Evolutionary conservation across 2,797 vertebrate species (phyloP).

Genomic region (Neopelma chrysocephalum): DNA sequence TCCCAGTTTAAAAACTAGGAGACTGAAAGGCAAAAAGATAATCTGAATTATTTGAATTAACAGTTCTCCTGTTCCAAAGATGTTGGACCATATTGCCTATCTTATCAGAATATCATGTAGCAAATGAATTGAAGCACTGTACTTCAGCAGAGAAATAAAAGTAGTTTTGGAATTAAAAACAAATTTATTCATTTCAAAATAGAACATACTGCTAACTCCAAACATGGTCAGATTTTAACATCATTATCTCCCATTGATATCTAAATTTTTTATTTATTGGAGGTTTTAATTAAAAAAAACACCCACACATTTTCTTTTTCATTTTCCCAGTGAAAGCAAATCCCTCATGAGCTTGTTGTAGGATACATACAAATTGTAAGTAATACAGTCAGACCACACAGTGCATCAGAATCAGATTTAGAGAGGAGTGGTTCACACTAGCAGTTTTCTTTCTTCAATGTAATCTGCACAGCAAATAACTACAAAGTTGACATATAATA

Average conservation of each 20-base stretch:
- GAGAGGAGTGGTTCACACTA: background rate
- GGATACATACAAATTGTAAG: background rate
- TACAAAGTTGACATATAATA: background rate
- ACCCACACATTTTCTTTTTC: background rate
- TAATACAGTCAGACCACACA: background rate
- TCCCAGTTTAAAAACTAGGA: background rate
- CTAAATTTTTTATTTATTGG: background rate
- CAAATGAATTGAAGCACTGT: background rate
- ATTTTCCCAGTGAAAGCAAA: background rate
- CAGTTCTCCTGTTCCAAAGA: background rate
- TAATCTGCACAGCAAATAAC: background rate
- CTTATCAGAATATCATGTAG: background rate
- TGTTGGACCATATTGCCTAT: background rate
- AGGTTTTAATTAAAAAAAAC: background rate
- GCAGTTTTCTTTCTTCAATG: background rate
- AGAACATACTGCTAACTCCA: background rate
- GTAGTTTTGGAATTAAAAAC: background rate
- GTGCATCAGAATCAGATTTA: background rate
- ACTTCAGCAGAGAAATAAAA: background rate
- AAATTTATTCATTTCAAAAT: background rate
- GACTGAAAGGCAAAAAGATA: background rate
- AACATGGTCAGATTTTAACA: background rate
- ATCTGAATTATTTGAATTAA: background rate
- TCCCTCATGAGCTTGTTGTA: background rate
- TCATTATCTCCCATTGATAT: accelerated